A percentile compares a stretch with the other conserved stretches of the same genome.
Conservation (phyloP, 2,888 invertebrate genomes). For the Dicycla oo region DNA sequence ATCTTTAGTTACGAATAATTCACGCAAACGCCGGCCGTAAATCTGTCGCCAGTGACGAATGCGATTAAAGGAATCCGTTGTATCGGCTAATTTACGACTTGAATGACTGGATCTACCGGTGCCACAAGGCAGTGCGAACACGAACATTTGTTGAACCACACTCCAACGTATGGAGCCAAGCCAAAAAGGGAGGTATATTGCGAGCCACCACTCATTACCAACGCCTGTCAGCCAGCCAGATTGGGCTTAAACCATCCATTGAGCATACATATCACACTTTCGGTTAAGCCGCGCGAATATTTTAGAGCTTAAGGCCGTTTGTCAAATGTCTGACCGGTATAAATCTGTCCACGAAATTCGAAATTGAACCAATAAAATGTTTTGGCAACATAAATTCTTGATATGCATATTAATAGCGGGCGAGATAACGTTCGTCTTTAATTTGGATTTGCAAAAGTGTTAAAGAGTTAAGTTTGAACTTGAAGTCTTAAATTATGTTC, state of each 20-base stretch:
- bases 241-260: conserved; percentile 67
- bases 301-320: conserved; percentile 51
- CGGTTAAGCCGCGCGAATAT: conserved; percentile 46
- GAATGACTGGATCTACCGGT: conserved; percentile 52
- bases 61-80: conserved; percentile 64
- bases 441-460: conserved; percentile 13
- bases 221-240: conserved; percentile 70
- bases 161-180: conserved; percentile 69
- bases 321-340: conserved; percentile 49
- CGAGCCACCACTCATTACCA: conserved; percentile 68
- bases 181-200: conserved; percentile 69
- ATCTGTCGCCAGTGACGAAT: conserved; percentile 58
- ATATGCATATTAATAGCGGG: conserved; percentile 37
- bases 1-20: conserved; percentile 46
- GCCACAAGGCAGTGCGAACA: conserved; percentile 55
- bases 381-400: conserved; percentile 38
- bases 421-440: conserved; percentile 14
- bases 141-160: conserved; percentile 65
- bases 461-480: conserved; percentile 6
- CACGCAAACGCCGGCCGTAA: conserved; percentile 57
- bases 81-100: conserved; percentile 67
- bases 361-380: conserved; percentile 51
- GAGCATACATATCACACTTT: conserved; percentile 53
- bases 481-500: neutral
- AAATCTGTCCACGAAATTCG: conserved; percentile 49